Percentiles rank a stretch among this genome's conserved stretches.
These are phyloP conservation scores for Philhelius pedissequus DNA, from an alignment of 2,888 invertebrate genomes.

Conservation along the genomic window DNA sequence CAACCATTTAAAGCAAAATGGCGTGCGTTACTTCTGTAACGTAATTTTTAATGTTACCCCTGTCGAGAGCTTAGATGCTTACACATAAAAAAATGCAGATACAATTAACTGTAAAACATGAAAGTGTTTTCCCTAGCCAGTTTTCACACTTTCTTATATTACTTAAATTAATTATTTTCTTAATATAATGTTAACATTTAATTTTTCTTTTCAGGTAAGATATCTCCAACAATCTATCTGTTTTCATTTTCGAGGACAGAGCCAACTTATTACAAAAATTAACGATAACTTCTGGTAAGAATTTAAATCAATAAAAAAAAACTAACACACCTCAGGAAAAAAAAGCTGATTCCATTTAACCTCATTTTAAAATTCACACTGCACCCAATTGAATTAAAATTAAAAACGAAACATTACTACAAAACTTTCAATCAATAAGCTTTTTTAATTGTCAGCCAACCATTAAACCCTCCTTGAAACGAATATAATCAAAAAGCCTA, in stretches of 20 bases:
- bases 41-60: too few species aligned
- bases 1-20: too few species aligned
- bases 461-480: conserved; percentile 20
- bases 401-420: background rate
- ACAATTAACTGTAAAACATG: too few species aligned
- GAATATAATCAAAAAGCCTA: conserved; percentile 19
- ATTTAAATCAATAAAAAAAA: background rate
- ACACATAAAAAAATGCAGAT: too few species aligned
- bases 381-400: conserved; percentile 21
- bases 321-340: background rate
- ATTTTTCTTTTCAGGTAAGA: background rate
- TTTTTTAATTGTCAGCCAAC: conserved; percentile 12
- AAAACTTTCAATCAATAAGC: background rate
- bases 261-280: background rate
- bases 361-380: background rate
- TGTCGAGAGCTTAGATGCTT: too few species aligned
- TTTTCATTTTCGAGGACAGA: background rate
- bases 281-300: background rate
- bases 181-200: background rate
- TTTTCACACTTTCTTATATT: too few species aligned
- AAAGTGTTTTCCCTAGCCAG: too few species aligned
- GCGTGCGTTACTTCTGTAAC: too few species aligned
- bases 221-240: background rate
- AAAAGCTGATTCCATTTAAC: background rate
- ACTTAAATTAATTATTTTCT: background rate